Evolutionary conservation across 2,797 vertebrate genomes (phyloP).

Genomic region (Nyctalus aviator): DNA sequence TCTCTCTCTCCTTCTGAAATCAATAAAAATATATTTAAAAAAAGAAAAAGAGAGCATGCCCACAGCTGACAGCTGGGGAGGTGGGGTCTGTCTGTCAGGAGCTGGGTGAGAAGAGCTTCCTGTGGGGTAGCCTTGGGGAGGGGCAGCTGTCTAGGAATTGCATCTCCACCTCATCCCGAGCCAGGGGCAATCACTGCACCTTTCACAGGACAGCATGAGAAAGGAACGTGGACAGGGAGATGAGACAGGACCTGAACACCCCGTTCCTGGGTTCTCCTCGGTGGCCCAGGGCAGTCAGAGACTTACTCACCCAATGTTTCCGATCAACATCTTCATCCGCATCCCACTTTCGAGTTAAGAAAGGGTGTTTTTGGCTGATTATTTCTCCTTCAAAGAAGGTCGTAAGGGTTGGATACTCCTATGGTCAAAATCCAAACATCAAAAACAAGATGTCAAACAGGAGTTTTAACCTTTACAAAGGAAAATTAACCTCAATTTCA

Average conservation of each 20-base stretch:
- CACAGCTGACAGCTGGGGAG: not conserved
- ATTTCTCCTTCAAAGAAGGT: slow-evolving; percentile 99
- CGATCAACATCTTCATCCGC: slow-evolving; percentile 98
- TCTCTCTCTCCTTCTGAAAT: too few relatives aligned
- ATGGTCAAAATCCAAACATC: slow-evolving; percentile 54
- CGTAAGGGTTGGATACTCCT: slow-evolving; percentile 98
- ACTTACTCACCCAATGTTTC: slow-evolving; percentile 95
- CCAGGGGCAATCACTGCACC: not conserved
- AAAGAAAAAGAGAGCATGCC: not conserved
- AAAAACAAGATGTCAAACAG: slow-evolving; percentile 22
- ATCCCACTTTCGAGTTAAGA: slow-evolving; percentile 98
- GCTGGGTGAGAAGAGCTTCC: not conserved
- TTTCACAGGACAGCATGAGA: not conserved
- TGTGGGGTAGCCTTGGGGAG: not conserved
- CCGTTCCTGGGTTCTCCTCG: not conserved
- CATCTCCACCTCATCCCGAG: not conserved
- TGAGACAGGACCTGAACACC: not conserved
- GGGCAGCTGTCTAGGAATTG: not conserved
- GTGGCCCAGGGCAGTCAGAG: not conserved
- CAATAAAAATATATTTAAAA: too few relatives aligned
- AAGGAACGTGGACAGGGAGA: not conserved
- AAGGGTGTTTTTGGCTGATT: slow-evolving; percentile 97
- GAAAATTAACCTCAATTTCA: not conserved
- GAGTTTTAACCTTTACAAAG: not conserved
- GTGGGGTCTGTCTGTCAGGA: not conserved